Conservation (phyloP, 2,797 vertebrate genomes). For the Epinephelus malabaricus region DNA sequence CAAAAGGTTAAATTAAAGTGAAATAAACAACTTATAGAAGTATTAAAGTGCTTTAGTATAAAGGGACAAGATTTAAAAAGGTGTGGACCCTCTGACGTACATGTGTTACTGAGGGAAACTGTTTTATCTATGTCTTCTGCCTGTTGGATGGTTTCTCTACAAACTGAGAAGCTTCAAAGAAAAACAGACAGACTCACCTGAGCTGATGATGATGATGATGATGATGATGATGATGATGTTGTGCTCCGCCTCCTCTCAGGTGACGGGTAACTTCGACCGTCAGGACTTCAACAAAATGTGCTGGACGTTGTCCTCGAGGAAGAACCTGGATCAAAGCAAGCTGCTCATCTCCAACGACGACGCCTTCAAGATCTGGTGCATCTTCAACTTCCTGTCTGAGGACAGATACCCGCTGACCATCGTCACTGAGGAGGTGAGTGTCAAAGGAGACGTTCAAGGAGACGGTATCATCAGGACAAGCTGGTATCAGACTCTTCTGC, state of each 20-base stretch:
- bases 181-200: conserved; percentile 42
- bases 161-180: background rate
- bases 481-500: no score
- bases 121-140: background rate
- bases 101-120: no score
- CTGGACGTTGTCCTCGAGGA: conserved; percentile 95
- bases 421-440: conserved; percentile 94
- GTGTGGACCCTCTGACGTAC: background rate
- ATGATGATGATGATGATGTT: background rate
- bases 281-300: conserved; percentile 98
- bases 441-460: background rate
- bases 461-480: no score
- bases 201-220: background rate
- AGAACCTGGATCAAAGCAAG: conserved; percentile 90
- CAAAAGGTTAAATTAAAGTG: background rate
- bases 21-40: background rate
- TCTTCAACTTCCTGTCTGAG: conserved; percentile 99
- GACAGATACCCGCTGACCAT: conserved; percentile 95
- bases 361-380: conserved; percentile 97
- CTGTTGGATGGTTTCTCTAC: background rate
- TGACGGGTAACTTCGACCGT: conserved; percentile 93
- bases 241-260: conserved; percentile 79
- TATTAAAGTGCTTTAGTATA: background rate
- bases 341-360: conserved; percentile 92
- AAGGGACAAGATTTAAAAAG: background rate